Evolutionary conservation across 2,113 vertebrate genomes (phyloP), one percentile per base, ranked within the genome.

Genomic region (Tetrax tetrax): DNA sequence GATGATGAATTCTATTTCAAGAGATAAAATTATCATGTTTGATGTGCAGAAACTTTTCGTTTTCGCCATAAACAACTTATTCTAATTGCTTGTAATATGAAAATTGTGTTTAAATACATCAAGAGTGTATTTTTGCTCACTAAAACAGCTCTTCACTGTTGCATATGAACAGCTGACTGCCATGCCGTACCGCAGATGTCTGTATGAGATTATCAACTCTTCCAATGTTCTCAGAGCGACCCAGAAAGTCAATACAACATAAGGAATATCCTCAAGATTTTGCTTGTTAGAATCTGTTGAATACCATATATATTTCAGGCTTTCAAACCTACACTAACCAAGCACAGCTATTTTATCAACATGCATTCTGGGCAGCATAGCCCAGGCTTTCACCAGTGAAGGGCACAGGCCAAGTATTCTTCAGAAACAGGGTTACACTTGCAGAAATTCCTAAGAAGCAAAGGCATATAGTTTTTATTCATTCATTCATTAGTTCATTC

Each of bases 81-180:
- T 83, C 31, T 90, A 94, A 94, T 59, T 89, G 29, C 75, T 43
- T 92, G 27, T 51, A 93, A 92, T 70, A 93, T 12, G 43, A 92
- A 91, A 80, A 66, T 22, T 54, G 27, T 74, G 35, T 89, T 93
- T 83, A 92, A 91, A 91, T 76, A 90, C 35, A 92, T 74, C 31
- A 77, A 27, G 23, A 90, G 43, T 33, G 12, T 41, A 54, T 68
- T 78, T 91, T 41, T 66, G 33, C 59, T 87, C 48, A 65, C 13
- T 66, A 59, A 87, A 91, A 14, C 38, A 87, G 57, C 81, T 89
- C 68, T 61, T 57, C 70, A 70, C 70, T 74, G 53, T 54, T 71
- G 47, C 24, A 22, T 71, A 69, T 14, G 70, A 96, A 65, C 53
- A 93, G 82, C 86, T 84, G 87, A 85, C 41, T 85, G 47, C 48